Base-by-base conservation (phyloP, 2,888 invertebrate genomes). In the Cryptocheilus praepositus region DNA sequence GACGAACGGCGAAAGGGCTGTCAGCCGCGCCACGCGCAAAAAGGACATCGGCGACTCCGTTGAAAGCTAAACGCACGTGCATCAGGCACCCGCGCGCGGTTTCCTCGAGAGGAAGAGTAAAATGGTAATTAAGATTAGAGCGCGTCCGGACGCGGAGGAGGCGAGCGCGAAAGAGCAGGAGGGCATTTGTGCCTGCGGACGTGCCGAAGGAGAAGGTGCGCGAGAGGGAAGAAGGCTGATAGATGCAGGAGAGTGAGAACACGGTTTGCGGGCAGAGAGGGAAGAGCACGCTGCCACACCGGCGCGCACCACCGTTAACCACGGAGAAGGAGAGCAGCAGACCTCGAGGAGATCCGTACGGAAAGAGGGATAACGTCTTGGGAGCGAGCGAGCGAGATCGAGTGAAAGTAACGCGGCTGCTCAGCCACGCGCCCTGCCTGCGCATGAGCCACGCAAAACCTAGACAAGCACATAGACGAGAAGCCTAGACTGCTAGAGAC, bases 341-440 rank as follows among this genome's bases (percentile, higher is more conserved):
- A 49, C 18, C 49, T 49, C 19, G 49, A 49, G 49, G 36, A 36
- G 36, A 19, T 19, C 19, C 53, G 53, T 15, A 16, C 51, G 54
- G 57, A 59, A 65, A 66, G 55, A 62, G 63, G 70, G 66, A 61
- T 53, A 16, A 36, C 22, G 52, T 57, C 45, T 22, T 36, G 56
- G 16, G 62, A 70, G 56, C 70, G 68, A 75, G 60, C 69, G 52
- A 70, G 67, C 68, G 61, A 69, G 81, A 74, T 79, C 77, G 81
- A 86, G 85, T 86, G 85, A 86, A 86, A 86, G 85, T 84, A 84
- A 83, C 73, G 64, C 73, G 64, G 70, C 64, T 63, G 65, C 64
- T 68, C 75, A 74, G 82, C 81, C 83, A 83, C 84, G 85, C 85
- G 85, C 79, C 82, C 81, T 79, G 78, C 73, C 71, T 70, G 75